phyloP scores from a whole-genome alignment of 1,140 invertebrate genomes.

The Conus ventricosus region DNA sequence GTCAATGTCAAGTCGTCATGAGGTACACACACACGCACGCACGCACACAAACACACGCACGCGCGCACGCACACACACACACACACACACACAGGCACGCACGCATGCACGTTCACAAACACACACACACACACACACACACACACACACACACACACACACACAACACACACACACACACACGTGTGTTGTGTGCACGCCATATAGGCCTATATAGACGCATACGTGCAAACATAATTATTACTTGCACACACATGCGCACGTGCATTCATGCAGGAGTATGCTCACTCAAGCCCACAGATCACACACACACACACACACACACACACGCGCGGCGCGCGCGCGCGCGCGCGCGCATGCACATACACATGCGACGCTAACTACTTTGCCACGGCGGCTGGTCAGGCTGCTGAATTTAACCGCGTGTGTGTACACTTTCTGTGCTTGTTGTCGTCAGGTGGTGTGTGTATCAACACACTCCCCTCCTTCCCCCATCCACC shows the following conservation, averaged over 20 bases:
- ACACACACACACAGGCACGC: conserved; percentile 5
- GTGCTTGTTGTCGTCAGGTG: too few species aligned
- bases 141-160: conserved; percentile 19
- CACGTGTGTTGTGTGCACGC: background rate
- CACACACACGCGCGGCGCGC: background rate
- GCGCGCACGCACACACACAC: background rate
- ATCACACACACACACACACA: background rate
- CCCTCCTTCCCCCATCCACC: too few species aligned
- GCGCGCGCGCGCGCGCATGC: background rate
- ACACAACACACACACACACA: conserved; percentile 28
- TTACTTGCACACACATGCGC: background rate
- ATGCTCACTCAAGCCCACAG: background rate
- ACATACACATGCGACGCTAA: background rate
- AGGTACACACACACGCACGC: too few species aligned
- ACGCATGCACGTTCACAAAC: too few species aligned
- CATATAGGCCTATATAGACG: background rate
- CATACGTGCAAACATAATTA: conserved; percentile 3
- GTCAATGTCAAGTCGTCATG: too few species aligned
- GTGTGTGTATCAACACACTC: too few species aligned
- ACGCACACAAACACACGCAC: background rate
- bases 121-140: conserved; percentile 28
- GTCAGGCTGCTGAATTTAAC: too few species aligned
- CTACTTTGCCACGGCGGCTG: too few species aligned
- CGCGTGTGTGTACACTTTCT: too few species aligned
- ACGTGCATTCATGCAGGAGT: background rate